Base-by-base conservation (phyloP, 2,797 vertebrate species). In the Hippocampus kuda region DNA sequence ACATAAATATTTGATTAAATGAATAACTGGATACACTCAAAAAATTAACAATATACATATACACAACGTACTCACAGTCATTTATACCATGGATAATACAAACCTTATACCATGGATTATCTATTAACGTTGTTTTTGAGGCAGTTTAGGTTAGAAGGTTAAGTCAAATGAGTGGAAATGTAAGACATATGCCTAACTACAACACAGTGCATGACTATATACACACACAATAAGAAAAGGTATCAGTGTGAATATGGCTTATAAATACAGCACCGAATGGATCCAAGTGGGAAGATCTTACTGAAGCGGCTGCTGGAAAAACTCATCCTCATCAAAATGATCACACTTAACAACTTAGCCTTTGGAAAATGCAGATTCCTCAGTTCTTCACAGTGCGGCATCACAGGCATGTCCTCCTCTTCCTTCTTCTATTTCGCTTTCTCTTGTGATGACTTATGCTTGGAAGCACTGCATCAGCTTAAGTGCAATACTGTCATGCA, bases 171-270 rank as follows among this genome's bases (percentile, higher is more conserved):
- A 73, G 59, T 72, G 67, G 59, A 66, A 69, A 68, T 79, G 68
- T 13, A 56, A 41, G 70, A 66, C 57, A 82, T 61, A 13, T 34
- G 16, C 2, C 6, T 59, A 74, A 79, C 71, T 60, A 76, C 71
- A 30, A 66, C 70, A 81, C 83, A 91, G 86, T 88, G 88, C 89
- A 90, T 86, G 77, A 83, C 79, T 88, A 89, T 70, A 87, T 85
- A 66, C 83, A 82, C 83, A 82, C 71, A 83, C 59, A n/a, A 71
- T 71, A 4, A 81, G 49, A 82, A 85, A 88, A 79, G 66, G 76
- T 85, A 85, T 91, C 89, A 91, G 89, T 91, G 90, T 88, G 83
- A 86, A 77, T 77, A 76, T 71, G 69, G 57, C 68, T 44, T 67
- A 72, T 51, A 67, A 75, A 64, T 38, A 73, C 44, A 44, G 49